Evolutionary conservation across 2,113 vertebrate species (phyloP).

Genomic region (Chloropsis hardwickii): DNA sequence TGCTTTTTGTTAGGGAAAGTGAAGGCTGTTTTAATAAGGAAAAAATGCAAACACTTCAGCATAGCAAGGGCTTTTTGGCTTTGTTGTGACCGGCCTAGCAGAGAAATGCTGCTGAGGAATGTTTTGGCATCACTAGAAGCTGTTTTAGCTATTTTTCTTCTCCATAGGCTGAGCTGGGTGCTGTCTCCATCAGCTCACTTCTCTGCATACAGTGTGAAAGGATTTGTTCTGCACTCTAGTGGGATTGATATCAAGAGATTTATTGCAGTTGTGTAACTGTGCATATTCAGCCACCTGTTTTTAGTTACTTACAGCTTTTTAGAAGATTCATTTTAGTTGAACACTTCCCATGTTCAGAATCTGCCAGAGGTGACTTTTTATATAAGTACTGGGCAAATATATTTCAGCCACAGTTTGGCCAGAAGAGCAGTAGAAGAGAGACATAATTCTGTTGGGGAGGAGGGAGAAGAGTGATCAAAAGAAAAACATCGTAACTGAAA

Average conservation of each 20-base stretch:
- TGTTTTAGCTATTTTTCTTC: neutral
- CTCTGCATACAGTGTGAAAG: neutral
- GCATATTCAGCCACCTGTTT: neutral
- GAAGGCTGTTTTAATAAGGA: neutral
- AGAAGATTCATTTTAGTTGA: neutral
- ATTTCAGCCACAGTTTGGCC: neutral
- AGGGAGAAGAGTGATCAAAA: neutral
- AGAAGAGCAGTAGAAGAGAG: neutral
- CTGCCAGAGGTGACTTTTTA: neutral
- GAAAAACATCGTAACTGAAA: neutral
- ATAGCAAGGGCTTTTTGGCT: neutral
- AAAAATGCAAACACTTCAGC: neutral
- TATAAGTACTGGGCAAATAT: neutral
- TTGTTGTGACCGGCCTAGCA: neutral
- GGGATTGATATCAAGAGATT: neutral
- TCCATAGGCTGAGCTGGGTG: neutral
- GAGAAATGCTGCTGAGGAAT: neutral
- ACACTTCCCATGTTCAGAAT: neutral
- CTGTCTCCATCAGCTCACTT: neutral
- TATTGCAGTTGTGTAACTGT: neutral
- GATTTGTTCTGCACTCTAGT: neutral
- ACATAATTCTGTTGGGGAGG: rapidly evolving
- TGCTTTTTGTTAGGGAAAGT: neutral
- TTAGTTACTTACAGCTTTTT: neutral
- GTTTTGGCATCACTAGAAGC: neutral